These are phyloP conservation scores for Odontamblyopus lacepedii DNA, from an alignment of 2,797 vertebrate genomes.

Conservation along the genomic window DNA sequence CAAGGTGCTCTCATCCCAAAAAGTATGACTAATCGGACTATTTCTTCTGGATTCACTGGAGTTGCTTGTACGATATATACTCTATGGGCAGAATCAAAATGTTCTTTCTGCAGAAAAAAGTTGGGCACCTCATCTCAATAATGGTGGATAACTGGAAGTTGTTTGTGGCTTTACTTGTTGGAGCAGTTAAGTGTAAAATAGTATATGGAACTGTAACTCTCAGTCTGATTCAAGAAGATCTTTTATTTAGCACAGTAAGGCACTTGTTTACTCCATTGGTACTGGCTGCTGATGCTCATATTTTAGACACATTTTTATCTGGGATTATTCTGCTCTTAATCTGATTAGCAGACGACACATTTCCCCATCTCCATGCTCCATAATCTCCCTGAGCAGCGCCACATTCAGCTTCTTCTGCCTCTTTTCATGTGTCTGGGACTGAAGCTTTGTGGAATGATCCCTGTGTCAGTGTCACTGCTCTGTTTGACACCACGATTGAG, in stretches of 20 bases:
- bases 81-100: not conserved
- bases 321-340: slow-evolving; percentile 59
- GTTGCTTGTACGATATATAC: not conserved
- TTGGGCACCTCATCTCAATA: not conserved
- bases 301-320: slow-evolving; percentile 11
- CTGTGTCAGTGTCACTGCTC: slow-evolving; percentile 47
- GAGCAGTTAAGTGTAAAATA: slow-evolving; percentile 2
- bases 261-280: slow-evolving; percentile 26
- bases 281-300: slow-evolving; percentile 36
- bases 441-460: slow-evolving; percentile 44
- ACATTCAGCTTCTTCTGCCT: slow-evolving; percentile 18
- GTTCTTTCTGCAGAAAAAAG: not conserved
- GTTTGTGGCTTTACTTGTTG: not conserved
- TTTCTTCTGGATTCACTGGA: not conserved
- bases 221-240: slow-evolving; percentile 11
- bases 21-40: not conserved
- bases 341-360: slow-evolving; percentile 67
- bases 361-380: slow-evolving; percentile 50
- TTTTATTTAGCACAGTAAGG: not conserved
- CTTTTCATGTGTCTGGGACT: slow-evolving; percentile 40
- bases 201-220: not conserved
- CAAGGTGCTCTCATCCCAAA: not conserved
- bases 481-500: slow-evolving; percentile 29
- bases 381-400: slow-evolving; percentile 55
- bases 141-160: not conserved